Conservation (phyloP, 2,888 invertebrate genomes). For the Lucinisca nassula region DNA sequence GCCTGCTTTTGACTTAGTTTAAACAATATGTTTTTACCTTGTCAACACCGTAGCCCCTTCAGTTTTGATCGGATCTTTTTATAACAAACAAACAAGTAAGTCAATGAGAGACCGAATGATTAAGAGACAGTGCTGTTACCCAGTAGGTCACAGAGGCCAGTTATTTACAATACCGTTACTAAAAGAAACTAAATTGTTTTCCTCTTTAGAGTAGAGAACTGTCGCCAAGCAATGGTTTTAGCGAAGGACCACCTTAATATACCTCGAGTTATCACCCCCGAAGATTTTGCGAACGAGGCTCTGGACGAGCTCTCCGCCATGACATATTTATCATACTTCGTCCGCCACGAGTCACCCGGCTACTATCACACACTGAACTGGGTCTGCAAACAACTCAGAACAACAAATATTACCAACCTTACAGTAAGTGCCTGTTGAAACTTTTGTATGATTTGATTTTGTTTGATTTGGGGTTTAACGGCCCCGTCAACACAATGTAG, state of each 20-base stretch:
- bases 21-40: too few species aligned
- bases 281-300: slow-evolving; percentile 98
- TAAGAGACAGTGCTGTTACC: too few species aligned
- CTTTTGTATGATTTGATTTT: not conserved
- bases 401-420: slow-evolving; percentile 94
- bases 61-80: too few species aligned
- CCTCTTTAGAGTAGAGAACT: slow-evolving; percentile 94
- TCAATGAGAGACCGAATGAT: too few species aligned
- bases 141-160: too few species aligned
- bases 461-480: too few species aligned
- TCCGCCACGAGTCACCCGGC: slow-evolving; percentile 97
- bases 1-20: too few species aligned
- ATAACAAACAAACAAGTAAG: too few species aligned
- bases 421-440: slow-evolving; percentile 93
- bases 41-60: too few species aligned
- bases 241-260: slow-evolving; percentile 97
- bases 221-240: slow-evolving; percentile 97
- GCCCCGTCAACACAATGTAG: too few species aligned
- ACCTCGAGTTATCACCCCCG: slow-evolving; percentile 97
- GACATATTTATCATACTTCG: slow-evolving; percentile 99
- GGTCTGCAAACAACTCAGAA: slow-evolving; percentile 94
- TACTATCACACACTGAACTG: slow-evolving; percentile 97
- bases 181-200: too few species aligned
- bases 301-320: slow-evolving; percentile 99
- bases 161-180: not conserved